Percentiles rank a stretch among this genome's conserved stretches.
Conservation (phyloP, 2,888 invertebrate species). For the Mesochorus sp. region DNA sequence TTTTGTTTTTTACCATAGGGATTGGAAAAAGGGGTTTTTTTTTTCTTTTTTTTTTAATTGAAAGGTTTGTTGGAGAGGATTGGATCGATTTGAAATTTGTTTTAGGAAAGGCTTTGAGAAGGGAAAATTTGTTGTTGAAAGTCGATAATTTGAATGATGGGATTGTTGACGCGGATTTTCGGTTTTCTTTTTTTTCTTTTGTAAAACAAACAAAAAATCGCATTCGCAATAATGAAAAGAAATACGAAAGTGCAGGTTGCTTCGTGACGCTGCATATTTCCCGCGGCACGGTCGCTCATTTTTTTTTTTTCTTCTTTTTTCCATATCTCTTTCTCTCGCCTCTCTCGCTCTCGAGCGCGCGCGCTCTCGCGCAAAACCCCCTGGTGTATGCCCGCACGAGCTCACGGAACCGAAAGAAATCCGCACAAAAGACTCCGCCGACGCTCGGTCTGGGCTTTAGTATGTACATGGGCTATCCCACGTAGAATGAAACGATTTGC, state of each 20-base stretch:
- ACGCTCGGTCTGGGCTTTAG: constrained; percentile 54
- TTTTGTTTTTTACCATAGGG: too few relatives aligned
- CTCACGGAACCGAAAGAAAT: constrained; percentile 72
- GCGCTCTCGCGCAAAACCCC: constrained; percentile 11
- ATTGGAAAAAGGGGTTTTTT: too few relatives aligned
- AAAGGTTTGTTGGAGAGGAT: too few relatives aligned
- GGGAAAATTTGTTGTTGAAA: too few relatives aligned
- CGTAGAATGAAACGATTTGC: not conserved
- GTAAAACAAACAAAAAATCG: not conserved
- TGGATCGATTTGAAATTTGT: too few relatives aligned
- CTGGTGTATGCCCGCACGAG: constrained; percentile 3
- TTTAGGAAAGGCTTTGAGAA: too few relatives aligned
- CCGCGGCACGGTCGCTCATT: not conserved
- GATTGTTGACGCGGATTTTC: too few relatives aligned
- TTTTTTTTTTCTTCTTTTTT: not conserved
- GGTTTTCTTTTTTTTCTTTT: not conserved
- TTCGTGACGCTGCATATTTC: not conserved
- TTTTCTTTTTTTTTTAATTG: too few relatives aligned
- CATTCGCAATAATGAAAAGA: not conserved
- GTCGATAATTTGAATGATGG: too few relatives aligned
- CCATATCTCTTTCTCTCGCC: not conserved
- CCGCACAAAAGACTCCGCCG: constrained; percentile 79
- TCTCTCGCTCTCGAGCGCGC: not conserved
- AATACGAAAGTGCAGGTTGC: not conserved
- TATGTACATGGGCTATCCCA: not conserved